phyloP scores from a whole-genome alignment of 2,113 vertebrate genomes.

The Callithrix jacchus region DNA sequence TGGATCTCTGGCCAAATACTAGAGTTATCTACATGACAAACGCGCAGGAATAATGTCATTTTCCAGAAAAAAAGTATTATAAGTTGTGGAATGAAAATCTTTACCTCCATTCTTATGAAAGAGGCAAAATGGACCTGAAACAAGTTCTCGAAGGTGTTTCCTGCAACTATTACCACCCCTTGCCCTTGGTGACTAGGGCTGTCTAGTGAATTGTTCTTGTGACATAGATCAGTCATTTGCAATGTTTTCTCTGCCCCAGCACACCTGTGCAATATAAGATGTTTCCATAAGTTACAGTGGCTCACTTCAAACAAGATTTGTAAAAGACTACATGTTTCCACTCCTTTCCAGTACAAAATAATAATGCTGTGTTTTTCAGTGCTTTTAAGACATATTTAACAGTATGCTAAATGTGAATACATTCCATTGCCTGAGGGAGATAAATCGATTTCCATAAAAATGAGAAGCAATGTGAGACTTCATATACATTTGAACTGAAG shows the following conservation, averaged over 20 bases:
- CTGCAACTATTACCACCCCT: not conserved
- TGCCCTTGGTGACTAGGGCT: not conserved
- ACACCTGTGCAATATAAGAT: not conserved
- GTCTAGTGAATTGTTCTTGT: not conserved
- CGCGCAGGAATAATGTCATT: not conserved
- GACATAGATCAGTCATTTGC: not conserved
- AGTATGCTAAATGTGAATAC: not conserved
- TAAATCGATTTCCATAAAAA: not conserved
- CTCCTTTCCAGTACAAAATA: not conserved
- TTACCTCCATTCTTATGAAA: not conserved
- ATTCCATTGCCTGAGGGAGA: not conserved
- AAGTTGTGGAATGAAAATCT: not conserved
- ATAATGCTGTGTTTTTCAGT: not conserved
- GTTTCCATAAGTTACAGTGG: not conserved
- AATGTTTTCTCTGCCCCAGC: not conserved
- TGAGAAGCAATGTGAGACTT: not conserved
- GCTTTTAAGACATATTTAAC: not conserved
- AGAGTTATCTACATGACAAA: not conserved
- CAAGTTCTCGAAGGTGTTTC: not conserved
- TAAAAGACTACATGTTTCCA: not conserved
- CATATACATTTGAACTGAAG: slow-evolving; percentile 1
- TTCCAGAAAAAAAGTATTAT: not conserved
- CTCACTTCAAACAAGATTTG: not conserved
- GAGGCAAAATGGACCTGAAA: not conserved
- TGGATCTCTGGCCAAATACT: not conserved